A percentile compares a stretch with the other conserved stretches of the same genome.
Evolutionary conservation across 2,113 vertebrate genomes (phyloP).

Genomic region (Trinectes maculatus): DNA sequence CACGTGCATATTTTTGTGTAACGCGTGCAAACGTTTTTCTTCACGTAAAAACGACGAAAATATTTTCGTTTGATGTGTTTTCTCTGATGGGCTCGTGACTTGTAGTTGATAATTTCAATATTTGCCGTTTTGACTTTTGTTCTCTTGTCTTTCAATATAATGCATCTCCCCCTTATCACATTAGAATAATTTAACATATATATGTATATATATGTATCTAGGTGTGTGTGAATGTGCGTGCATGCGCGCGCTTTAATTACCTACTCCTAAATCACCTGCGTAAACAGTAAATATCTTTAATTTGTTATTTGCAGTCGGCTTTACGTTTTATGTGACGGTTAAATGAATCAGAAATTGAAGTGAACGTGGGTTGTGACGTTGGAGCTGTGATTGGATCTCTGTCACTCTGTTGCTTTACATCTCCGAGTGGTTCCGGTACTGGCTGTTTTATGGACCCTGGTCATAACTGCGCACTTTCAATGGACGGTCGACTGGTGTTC

Average conservation of each 20-base stretch:
- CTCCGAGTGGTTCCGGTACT: background rate
- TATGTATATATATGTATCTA: background rate
- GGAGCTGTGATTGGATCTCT: background rate
- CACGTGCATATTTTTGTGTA: background rate
- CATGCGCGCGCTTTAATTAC: background rate
- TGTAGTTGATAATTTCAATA: background rate
- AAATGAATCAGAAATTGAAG: background rate
- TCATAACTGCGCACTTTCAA: background rate
- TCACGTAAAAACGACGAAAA: background rate
- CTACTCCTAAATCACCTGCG: background rate
- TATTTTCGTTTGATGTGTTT: background rate
- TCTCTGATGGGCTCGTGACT: background rate
- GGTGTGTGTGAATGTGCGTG: constrained; percentile 25
- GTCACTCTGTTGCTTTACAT: constrained; percentile 26
- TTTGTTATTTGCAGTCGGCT: background rate
- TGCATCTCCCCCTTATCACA: background rate
- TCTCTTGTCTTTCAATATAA: background rate
- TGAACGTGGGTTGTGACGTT: background rate
- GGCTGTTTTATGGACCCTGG: background rate
- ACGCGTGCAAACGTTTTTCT: background rate
- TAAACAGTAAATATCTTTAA: background rate
- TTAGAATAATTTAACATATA: background rate
- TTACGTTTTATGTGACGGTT: background rate
- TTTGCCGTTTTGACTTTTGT: background rate
- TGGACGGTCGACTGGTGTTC: background rate